These are phyloP conservation scores for Lineus longissimus DNA, from an alignment of 1,140 invertebrate species.

Conservation along the genomic window DNA sequence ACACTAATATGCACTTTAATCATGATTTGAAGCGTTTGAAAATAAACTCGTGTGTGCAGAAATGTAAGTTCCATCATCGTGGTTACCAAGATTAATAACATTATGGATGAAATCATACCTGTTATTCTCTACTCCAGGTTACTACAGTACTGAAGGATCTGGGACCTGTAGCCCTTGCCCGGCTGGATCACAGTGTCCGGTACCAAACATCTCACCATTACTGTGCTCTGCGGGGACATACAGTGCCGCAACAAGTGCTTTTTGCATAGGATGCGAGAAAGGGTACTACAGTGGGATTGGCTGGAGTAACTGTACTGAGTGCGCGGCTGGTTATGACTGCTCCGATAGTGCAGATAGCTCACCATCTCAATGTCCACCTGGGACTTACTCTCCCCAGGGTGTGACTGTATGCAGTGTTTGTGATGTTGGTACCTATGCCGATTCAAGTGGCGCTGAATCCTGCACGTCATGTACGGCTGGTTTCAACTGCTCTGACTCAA, in stretches of 20 bases:
- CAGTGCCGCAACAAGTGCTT: constrained; percentile 4
- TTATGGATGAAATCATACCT: no score
- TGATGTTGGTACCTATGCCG: constrained; percentile 23
- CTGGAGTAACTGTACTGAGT: constrained; percentile 24
- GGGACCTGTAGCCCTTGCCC: constrained; percentile 29
- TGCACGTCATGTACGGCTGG: constrained; percentile 36
- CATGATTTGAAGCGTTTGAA: no score
- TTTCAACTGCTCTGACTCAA: constrained; percentile 21
- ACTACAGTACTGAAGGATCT: constrained; percentile 5
- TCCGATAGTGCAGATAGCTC: constrained; percentile 18
- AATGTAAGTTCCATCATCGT: no score
- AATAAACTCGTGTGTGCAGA: no score
- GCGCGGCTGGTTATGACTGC: constrained; percentile 32
- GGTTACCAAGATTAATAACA: no score
- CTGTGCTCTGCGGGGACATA: constrained; percentile 12
- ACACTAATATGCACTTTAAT: no score
- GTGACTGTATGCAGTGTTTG: constrained; percentile 25
- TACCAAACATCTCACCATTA: constrained; percentile 20
- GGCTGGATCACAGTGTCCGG: constrained; percentile 32
- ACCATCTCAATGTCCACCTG: constrained; percentile 27
- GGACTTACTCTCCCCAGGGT: constrained; percentile 28
- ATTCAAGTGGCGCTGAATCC: constrained; percentile 11
- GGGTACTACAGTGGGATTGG: constrained; percentile 7
- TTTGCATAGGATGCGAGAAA: background rate
- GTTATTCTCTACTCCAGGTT: background rate